Evolutionary conservation across 2,797 vertebrate species (phyloP).

Genomic region (Ambastaia sidthimunki): DNA sequence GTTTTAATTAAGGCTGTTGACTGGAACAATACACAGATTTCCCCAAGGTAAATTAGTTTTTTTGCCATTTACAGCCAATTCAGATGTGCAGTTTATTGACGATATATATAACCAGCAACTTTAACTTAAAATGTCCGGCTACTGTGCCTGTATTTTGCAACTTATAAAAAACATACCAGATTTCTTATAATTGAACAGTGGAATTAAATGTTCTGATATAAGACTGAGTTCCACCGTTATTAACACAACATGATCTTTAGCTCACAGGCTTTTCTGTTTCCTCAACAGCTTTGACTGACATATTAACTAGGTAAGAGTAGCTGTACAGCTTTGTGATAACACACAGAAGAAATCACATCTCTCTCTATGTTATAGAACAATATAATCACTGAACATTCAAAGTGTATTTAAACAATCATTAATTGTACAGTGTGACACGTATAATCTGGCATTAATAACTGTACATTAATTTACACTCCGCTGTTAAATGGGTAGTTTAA

Average conservation of each 20-base stretch:
- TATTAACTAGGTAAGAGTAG: not conserved
- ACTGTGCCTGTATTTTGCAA: not conserved
- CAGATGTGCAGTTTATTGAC: not conserved
- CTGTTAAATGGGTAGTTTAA: too few relatives aligned
- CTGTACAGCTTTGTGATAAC: not conserved
- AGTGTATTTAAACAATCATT: not conserved
- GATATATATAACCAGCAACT: not conserved
- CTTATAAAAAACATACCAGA: not conserved
- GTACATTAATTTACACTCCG: too few relatives aligned
- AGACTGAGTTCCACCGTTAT: not conserved
- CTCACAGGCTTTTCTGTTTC: not conserved
- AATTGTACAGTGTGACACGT: not conserved
- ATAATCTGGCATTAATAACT: too few relatives aligned
- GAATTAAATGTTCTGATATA: not conserved
- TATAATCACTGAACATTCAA: not conserved
- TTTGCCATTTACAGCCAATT: not conserved
- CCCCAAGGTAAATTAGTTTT: not conserved
- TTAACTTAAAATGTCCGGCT: not conserved
- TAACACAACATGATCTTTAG: not conserved
- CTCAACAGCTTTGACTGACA: not conserved
- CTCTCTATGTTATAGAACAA: not conserved
- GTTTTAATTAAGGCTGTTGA: not conserved
- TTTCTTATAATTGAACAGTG: not conserved
- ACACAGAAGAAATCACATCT: not conserved
- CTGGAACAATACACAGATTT: not conserved